A percentile compares a stretch with the other conserved stretches of the same genome.
Evolutionary conservation across 1,140 invertebrate species (phyloP).

Genomic region (Leptinotarsa undecemlineata): DNA sequence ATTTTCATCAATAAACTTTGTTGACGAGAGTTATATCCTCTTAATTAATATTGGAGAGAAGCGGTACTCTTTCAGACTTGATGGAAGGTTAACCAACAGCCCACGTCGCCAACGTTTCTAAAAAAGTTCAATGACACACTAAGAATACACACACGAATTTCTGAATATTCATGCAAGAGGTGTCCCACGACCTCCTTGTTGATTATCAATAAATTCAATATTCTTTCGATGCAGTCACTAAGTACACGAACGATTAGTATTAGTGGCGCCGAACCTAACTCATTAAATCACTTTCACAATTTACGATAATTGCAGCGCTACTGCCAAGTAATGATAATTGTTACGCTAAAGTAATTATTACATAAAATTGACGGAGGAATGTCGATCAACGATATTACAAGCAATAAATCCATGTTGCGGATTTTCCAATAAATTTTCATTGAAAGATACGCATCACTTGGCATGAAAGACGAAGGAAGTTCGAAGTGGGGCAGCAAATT

Average conservation of each 20-base stretch:
- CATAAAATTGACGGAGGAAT: not conserved
- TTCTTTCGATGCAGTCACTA: not conserved
- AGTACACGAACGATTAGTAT: not conserved
- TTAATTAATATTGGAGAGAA: no score
- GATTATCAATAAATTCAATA: conserved; percentile 1
- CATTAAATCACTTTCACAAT: conserved; percentile 4
- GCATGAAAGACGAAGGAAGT: not conserved
- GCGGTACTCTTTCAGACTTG: no score
- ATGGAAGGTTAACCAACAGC: no score
- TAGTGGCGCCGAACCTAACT: conserved; percentile 1
- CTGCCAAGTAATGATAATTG: conserved; percentile 5
- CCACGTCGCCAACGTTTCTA: not conserved
- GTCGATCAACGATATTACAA: not conserved
- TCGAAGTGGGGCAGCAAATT: not conserved
- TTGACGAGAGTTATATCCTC: no score
- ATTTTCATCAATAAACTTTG: no score
- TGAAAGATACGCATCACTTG: not conserved
- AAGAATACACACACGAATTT: not conserved
- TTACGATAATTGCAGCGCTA: not conserved
- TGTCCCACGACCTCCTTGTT: not conserved
- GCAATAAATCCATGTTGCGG: not conserved
- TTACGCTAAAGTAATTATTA: conserved; percentile 1
- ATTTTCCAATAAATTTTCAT: conserved; percentile 4
- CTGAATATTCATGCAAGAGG: not conserved
- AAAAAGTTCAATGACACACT: not conserved